Base-by-base conservation (phyloP, 2,888 invertebrate species). In the Cecidostiba fungosa region DNA sequence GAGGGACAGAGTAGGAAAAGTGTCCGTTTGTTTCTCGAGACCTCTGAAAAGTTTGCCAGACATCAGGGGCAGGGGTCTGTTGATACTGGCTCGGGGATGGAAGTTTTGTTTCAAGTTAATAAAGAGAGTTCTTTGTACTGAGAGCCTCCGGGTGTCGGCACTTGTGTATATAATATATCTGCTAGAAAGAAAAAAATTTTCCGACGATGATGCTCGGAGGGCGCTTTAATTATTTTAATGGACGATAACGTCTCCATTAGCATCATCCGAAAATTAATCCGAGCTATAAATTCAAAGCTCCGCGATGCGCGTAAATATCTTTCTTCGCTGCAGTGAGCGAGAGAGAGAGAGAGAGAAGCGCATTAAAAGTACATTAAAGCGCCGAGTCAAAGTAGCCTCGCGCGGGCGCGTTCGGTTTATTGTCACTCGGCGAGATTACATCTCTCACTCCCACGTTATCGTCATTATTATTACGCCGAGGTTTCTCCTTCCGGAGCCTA, bases 301-400 rank as follows among this genome's bases (percentile, higher is more conserved):
- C 50, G 6, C 23, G 29, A 12, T 16, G 23, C 66, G 66, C 66
- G 66, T 26, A 66, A 66, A 29, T 29, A 66, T 29, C 66, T 29
- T 14, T 66, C 66, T 10, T 14, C 66, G 26, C 26, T 23, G n/a
- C n/a, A 19, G 50, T 29, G 43, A n/a, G n/a, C n/a, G n/a, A n/a
- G n/a, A n/a, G n/a, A n/a, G n/a, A n/a, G n/a, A n/a, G n/a, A n/a
- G n/a, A 1, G 50, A 59, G 54, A 12, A 19, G 77, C 70, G 73
- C 80, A 84, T 86, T 86, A 86, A 86, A 86, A 80, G 72, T 84
- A 82, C 86, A 86, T 86, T 84, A 86, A 77, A 86, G 78, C 29
- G 3, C 16, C 74, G 32, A 50, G 50, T 19, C 29, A 59, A 43
- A 26, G 66, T 43, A 47, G 54, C 54, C n/a, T n/a, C 19, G 32